A percentile compares a stretch with the other conserved stretches of the same genome.
phyloP scores from a whole-genome alignment of 92 coral and sea anemone genomes.

The Blastomussa wellsi region DNA sequence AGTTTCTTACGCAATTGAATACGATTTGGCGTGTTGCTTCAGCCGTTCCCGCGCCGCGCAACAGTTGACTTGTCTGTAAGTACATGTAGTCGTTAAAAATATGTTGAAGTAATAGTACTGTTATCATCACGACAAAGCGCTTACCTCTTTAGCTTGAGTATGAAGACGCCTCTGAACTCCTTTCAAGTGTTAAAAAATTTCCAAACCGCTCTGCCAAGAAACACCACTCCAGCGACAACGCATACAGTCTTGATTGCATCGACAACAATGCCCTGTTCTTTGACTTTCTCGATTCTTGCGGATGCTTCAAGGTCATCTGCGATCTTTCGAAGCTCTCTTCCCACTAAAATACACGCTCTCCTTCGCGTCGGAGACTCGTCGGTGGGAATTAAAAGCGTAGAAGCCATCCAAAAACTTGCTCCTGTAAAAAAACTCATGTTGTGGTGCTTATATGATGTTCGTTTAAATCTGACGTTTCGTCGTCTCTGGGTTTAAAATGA shows the following conservation, averaged over 20 bases:
- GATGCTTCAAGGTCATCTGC: constrained; percentile 13
- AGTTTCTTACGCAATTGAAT: neutral
- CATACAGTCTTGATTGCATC: constrained; percentile 14
- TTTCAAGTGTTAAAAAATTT: constrained; percentile 17
- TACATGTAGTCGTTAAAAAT: constrained; percentile 10
- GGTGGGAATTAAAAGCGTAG: constrained; percentile 4
- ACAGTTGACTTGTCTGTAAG: constrained; percentile 9
- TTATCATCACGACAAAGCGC: constrained; percentile 12
- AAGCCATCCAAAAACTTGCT: constrained; percentile 18
- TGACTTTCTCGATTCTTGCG: neutral
- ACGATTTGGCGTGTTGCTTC: neutral
- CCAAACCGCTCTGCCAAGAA: constrained; percentile 38
- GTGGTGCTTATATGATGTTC: neutral
- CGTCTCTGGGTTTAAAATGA: neutral
- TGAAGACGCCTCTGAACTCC: neutral
- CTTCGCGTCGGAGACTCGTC: constrained; percentile 32
- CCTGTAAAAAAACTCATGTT: constrained; percentile 10
- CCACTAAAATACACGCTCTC: constrained; percentile 37
- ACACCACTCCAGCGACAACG: constrained; percentile 20
- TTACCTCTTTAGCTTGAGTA: constrained; percentile 19
- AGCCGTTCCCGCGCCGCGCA: constrained; percentile 20
- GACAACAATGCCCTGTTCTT: constrained; percentile 17
- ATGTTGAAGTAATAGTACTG: neutral
- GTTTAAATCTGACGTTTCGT: neutral
- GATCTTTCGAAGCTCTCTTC: constrained; percentile 28